phyloP scores from a whole-genome alignment of 2,797 vertebrate genomes.

The Adrianichthys oophorus region DNA sequence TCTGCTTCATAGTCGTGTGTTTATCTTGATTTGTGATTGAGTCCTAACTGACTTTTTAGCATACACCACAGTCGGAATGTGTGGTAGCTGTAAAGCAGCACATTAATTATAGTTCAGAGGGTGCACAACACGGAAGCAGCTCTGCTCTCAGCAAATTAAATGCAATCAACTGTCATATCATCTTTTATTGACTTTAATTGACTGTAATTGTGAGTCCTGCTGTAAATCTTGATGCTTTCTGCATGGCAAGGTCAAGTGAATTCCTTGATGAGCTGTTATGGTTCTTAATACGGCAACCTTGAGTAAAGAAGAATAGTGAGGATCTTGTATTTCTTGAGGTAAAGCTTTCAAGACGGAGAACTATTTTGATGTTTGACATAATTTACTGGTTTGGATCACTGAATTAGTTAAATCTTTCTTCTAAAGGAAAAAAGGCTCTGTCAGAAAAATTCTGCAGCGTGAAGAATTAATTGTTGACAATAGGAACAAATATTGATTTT shows the following conservation, averaged over 20 bases:
- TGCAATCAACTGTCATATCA: constrained; percentile 71
- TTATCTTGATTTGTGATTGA: constrained; percentile 29
- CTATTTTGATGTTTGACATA: constrained; percentile 18
- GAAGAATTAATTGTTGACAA: no score
- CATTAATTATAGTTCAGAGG: constrained; percentile 63
- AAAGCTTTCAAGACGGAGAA: constrained; percentile 49
- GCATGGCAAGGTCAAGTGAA: constrained; percentile 67
- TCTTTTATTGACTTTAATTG: constrained; percentile 76
- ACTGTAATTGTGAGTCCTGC: constrained; percentile 68
- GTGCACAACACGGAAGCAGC: constrained; percentile 53
- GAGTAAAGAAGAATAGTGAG: constrained; percentile 40
- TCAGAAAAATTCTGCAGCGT: no score
- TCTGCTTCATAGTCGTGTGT: constrained; percentile 4
- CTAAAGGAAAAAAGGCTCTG: no score
- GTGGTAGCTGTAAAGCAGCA: constrained; percentile 40
- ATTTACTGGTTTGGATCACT: constrained; percentile 13
- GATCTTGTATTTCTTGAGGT: constrained; percentile 39
- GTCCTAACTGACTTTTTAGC: constrained; percentile 34
- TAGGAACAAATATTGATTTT: no score
- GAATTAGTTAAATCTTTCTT: not conserved
- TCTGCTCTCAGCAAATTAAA: constrained; percentile 68
- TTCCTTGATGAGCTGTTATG: constrained; percentile 68
- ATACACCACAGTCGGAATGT: constrained; percentile 52
- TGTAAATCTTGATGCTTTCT: constrained; percentile 68
- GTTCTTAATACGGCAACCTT: constrained; percentile 66